Evolutionary conservation across 2,113 vertebrate species (phyloP).

Genomic region (Gallinago media): DNA sequence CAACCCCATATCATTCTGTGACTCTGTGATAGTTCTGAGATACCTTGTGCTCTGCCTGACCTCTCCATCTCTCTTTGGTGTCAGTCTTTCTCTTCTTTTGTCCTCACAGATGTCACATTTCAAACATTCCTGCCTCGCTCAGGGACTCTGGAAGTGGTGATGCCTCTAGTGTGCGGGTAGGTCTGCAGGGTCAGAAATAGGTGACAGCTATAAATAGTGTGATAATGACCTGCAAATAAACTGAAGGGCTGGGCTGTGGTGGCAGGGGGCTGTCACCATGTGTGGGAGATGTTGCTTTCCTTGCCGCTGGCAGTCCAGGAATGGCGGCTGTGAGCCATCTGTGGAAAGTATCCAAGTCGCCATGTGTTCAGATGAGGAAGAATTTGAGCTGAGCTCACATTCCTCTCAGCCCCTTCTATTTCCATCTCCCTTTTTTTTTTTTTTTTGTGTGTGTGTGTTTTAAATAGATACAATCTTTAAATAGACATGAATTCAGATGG

Average conservation of each 20-base stretch:
- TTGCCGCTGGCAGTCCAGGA: neutral
- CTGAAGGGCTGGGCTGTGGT: neutral
- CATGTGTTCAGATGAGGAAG: neutral
- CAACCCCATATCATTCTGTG: neutral
- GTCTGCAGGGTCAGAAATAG: neutral
- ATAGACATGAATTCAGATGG: neutral
- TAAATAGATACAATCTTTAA: slow-evolving; percentile 28
- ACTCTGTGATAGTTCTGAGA: neutral
- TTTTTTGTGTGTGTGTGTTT: neutral
- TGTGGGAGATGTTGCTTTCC: neutral
- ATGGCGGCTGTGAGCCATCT: accelerated
- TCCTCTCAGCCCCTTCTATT: slow-evolving; percentile 1
- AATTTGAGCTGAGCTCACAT: neutral
- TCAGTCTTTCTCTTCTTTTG: neutral
- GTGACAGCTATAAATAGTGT: neutral
- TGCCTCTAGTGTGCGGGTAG: neutral
- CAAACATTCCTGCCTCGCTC: neutral
- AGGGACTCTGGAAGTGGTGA: accelerated
- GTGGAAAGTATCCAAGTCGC: neutral
- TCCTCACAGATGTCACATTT: neutral
- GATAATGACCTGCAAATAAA: neutral
- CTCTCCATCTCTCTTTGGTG: neutral
- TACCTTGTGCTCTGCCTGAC: neutral
- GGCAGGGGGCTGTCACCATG: neutral
- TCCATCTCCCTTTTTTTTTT: neutral